Evolutionary conservation across 2,113 vertebrate species (phyloP).

Genomic region (Perca schrenkii): DNA sequence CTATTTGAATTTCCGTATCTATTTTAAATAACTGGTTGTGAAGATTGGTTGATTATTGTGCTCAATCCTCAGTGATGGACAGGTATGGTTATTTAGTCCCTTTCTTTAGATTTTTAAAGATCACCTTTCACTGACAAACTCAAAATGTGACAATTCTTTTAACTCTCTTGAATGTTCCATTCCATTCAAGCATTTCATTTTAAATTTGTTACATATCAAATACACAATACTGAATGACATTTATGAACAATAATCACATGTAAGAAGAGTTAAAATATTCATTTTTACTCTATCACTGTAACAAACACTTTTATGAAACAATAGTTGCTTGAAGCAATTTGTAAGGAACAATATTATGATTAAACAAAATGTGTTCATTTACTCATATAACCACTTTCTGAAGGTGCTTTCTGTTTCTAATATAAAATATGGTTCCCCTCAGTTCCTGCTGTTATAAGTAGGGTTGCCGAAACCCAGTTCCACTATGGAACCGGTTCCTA

Average conservation of each 20-base stretch:
- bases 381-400: neutral
- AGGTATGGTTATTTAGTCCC: neutral
- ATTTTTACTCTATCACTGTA: no score
- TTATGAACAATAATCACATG: neutral
- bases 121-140: conserved; percentile 19
- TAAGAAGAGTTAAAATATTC: neutral
- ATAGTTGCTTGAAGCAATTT: no score
- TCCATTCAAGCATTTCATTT: neutral
- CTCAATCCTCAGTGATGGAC: conserved; percentile 19
- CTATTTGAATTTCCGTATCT: neutral
- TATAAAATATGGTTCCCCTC: neutral
- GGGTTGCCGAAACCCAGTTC: no score
- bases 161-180: neutral
- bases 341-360: no score
- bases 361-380: neutral
- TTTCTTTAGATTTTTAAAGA: conserved; percentile 17
- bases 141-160: neutral
- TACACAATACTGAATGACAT: neutral
- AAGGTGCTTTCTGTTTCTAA: no score
- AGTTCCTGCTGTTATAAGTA: no score
- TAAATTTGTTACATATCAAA: neutral
- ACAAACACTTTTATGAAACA: neutral
- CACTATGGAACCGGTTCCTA: no score
- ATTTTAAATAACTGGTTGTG: conserved; percentile 22
- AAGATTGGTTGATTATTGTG: conserved; percentile 36